phyloP scores from a whole-genome alignment of 2,888 invertebrate species.

The Phytoseiulus persimilis region DNA sequence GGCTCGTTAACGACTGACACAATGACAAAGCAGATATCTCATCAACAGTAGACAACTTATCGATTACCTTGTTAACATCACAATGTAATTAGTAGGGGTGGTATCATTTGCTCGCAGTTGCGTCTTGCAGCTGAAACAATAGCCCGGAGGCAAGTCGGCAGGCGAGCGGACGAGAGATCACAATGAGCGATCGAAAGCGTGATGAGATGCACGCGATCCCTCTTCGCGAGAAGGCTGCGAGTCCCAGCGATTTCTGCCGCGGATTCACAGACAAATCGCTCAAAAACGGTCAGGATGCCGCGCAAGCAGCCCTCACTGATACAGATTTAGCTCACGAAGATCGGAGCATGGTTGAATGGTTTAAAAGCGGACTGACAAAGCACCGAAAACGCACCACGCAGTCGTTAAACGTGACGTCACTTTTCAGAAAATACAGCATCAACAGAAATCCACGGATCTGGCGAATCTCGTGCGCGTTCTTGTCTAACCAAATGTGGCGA shows the following conservation, averaged over 20 bases:
- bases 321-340: too few species aligned
- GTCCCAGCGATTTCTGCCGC: too few species aligned
- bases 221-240: too few species aligned
- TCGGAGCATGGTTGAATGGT: not conserved
- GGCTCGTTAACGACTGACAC: not conserved
- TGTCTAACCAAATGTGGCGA: not conserved
- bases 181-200: too few species aligned
- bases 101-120: not conserved
- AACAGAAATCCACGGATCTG: not conserved
- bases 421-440: not conserved
- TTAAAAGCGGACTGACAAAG: not conserved
- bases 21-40: not conserved
- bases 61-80: constrained; percentile 5
- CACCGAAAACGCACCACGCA: not conserved
- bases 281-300: too few species aligned
- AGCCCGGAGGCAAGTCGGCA: not conserved
- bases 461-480: too few species aligned
- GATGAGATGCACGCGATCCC: too few species aligned
- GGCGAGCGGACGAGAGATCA: not conserved
- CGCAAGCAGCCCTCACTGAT: too few species aligned
- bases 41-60: not conserved
- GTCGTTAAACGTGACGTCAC: not conserved
- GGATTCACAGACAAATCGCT: too few species aligned
- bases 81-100: not conserved
- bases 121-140: not conserved